Conservation (phyloP, 1,140 invertebrate species). For the Leptopilina clavipes region DNA sequence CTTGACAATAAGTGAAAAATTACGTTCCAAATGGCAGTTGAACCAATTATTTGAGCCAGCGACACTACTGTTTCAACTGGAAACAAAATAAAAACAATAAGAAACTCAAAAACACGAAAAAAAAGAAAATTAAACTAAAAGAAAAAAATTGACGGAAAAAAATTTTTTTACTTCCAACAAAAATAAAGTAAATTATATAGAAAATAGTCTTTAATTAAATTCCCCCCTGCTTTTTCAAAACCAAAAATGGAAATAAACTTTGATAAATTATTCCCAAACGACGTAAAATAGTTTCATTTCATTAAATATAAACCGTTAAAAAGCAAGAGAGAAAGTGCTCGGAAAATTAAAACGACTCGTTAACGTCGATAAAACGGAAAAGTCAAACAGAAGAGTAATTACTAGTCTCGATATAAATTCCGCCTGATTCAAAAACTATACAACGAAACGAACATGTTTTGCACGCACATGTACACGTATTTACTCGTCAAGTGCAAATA, state of each 20-base stretch:
- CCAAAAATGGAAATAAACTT: no score
- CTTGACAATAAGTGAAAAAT: conserved; percentile 35
- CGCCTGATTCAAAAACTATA: conserved; percentile 2
- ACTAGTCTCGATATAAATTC: conserved; percentile 2
- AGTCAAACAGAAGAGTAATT: conserved; percentile 27
- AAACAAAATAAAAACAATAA: conserved; percentile 32
- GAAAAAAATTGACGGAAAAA: background rate
- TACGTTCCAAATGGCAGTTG: conserved; percentile 30
- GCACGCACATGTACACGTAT: background rate
- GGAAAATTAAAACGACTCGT: background rate
- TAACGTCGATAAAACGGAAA: conserved; percentile 14
- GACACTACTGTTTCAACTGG: background rate
- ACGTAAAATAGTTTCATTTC: background rate
- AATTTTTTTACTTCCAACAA: background rate
- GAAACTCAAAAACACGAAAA: background rate
- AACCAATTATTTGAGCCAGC: background rate
- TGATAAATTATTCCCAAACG: background rate
- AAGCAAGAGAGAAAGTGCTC: background rate
- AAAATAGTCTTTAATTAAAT: no score
- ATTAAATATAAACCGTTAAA: background rate
- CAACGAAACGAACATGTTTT: conserved; percentile 2
- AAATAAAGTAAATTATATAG: no score
- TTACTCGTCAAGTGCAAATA: background rate
- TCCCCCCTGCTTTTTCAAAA: no score
- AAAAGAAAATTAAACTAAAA: background rate